Percentiles rank a stretch among this genome's conserved stretches.
phyloP scores from a whole-genome alignment of 2,113 vertebrate species.

The Pungitius pungitius region DNA sequence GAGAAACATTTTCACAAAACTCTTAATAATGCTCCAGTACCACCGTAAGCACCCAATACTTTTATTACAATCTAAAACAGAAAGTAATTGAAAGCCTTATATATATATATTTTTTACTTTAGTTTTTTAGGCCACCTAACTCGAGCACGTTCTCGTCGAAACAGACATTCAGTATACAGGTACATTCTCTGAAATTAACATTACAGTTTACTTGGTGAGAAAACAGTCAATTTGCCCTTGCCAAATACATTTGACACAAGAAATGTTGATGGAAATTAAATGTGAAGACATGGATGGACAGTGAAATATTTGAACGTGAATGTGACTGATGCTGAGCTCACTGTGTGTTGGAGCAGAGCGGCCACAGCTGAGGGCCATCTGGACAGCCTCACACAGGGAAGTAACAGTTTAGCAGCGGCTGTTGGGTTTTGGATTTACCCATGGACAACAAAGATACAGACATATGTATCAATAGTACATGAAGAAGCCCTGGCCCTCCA shows the following conservation, averaged over 20 bases:
- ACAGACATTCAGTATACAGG: constrained; percentile 79
- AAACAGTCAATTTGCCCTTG: constrained; percentile 73
- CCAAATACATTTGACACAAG: constrained; percentile 60
- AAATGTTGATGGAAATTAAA: constrained; percentile 62
- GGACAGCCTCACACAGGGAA: constrained; percentile 64
- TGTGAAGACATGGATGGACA: constrained; percentile 53
- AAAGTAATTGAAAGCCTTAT: constrained; percentile 40
- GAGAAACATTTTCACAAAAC: constrained; percentile 62
- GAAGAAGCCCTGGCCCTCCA: constrained; percentile 66
- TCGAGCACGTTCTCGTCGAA: constrained; percentile 56
- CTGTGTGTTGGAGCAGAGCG: constrained; percentile 47
- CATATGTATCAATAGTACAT: constrained; percentile 65
- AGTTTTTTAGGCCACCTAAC: constrained; percentile 43
- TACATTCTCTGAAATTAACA: constrained; percentile 79
- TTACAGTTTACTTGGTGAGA: constrained; percentile 70
- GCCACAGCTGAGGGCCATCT: constrained; percentile 54
- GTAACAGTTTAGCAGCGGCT: constrained; percentile 79
- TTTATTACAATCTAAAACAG: constrained; percentile 46
- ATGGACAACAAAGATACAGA: constrained; percentile 71
- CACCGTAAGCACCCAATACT: constrained; percentile 57
- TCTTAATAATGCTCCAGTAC: constrained; percentile 65
- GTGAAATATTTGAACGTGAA: constrained; percentile 43
- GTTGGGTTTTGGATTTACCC: constrained; percentile 73
- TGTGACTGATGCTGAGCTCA: constrained; percentile 62
- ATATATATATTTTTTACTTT: constrained; percentile 36